Evolutionary conservation across 2,888 invertebrate species (phyloP), one percentile per base, ranked within the genome.

Genomic region (Melieria picta): DNA sequence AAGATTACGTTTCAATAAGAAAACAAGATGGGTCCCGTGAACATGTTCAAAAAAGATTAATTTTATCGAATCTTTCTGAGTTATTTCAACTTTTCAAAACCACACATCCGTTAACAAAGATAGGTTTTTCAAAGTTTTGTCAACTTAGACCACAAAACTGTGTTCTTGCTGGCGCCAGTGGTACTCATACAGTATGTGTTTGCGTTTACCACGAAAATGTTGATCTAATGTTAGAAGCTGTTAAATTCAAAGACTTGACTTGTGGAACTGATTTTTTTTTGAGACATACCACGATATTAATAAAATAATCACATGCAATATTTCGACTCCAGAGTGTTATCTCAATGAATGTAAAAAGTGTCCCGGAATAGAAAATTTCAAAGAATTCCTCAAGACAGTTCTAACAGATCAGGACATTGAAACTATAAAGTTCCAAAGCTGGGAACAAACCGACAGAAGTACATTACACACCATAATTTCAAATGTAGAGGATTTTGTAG

Each of bases 181-280:
- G 2, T 56, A 56, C 56, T 13, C 56, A 56, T 13, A n/a, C 10
- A 56, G 13, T n/a, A 13, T 56, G 56, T 56, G 56, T 56, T 7
- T 56, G 13, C 11, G 50, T 50, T 56, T 56, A 13, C 13, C 56
- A 56, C 56, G 13, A 56, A 56, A 56, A 56, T 56, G 13, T 56
- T n/a, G 13, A 56, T n/a, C 56, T 56, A n/a, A n/a, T 56, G 7
- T 56, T 56, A n/a, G 56, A 56, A 56, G 56, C 56, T 56, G 13
- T 13, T n/a, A 56, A 56, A 7, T 13, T 56, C 13, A 56, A 56
- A 56, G 13, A 13, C 13, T 56, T 10, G 13, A 56, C 10, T 13
- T 56, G 13, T 56, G 52, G 9, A 7, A 52, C 52, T 52, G 13
- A 52, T 52, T 52, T 52, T 52, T 13, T 13, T 52, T 52, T 52